These are phyloP conservation scores for Diadegma fenestrale DNA, from an alignment of 2,888 invertebrate genomes.

Conservation along the genomic window DNA sequence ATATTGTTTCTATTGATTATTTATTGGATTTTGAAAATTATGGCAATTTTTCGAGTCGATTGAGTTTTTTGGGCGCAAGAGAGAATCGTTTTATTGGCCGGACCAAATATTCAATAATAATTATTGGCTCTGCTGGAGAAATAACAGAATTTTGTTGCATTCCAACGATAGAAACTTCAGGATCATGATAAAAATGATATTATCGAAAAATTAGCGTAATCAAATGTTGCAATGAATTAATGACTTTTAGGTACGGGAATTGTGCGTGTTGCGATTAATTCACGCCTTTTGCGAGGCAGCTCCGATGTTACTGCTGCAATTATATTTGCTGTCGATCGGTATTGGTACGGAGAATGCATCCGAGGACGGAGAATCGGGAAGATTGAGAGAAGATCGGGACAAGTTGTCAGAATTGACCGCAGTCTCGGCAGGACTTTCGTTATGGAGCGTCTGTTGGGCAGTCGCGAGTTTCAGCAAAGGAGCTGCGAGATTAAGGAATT, in stretches of 20 bases:
- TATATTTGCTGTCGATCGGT: slow-evolving; percentile 89
- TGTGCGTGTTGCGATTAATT: slow-evolving; percentile 92
- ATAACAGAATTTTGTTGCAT: too few species aligned
- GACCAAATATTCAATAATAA: too few species aligned
- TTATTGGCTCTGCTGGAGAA: too few species aligned
- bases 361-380: slow-evolving; percentile 69
- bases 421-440: slow-evolving; percentile 92
- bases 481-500: slow-evolving; percentile 90
- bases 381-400: slow-evolving; percentile 78
- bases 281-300: slow-evolving; percentile 96
- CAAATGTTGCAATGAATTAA: not conserved
- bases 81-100: too few species aligned
- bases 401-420: slow-evolving; percentile 91
- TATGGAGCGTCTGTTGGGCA: slow-evolving; percentile 96
- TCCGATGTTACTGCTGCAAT: slow-evolving; percentile 93
- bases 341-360: slow-evolving; percentile 68
- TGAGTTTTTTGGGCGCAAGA: too few species aligned
- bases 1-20: too few species aligned
- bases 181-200: too few species aligned
- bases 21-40: too few species aligned
- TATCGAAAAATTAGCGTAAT: too few species aligned
- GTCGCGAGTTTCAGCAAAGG: slow-evolving; percentile 96
- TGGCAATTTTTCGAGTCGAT: too few species aligned
- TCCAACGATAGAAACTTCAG: too few species aligned
- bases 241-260: slow-evolving; percentile 85